Conservation (phyloP, 2,797 vertebrate species). For the Melanotaenia pygmaea region DNA sequence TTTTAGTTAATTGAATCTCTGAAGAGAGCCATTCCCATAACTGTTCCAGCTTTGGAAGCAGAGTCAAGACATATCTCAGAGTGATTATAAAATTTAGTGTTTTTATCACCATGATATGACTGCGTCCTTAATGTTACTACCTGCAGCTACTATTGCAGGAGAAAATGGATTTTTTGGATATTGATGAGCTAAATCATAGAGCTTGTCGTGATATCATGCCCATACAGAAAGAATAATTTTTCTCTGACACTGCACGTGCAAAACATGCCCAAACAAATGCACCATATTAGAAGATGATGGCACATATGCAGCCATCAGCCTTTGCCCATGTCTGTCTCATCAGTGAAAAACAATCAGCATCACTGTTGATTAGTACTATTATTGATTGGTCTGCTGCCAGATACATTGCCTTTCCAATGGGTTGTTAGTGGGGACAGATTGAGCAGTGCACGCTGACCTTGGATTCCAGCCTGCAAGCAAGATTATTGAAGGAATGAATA, state of each 20-base stretch:
- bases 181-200: slow-evolving; percentile 36
- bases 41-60: slow-evolving; percentile 54
- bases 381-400: slow-evolving; percentile 82
- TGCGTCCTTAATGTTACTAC: slow-evolving; percentile 21
- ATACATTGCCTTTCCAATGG: slow-evolving; percentile 69
- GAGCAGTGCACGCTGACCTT: slow-evolving; percentile 73
- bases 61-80: slow-evolving; percentile 34
- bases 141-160: slow-evolving; percentile 27
- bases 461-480: slow-evolving; percentile 45
- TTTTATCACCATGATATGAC: slow-evolving; percentile 44
- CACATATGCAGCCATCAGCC: slow-evolving; percentile 45
- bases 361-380: slow-evolving; percentile 78
- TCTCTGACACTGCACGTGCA: neutral
- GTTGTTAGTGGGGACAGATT: slow-evolving; percentile 70
- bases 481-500: slow-evolving; percentile 41
- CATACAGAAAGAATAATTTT: slow-evolving; percentile 18
- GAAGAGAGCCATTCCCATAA: slow-evolving; percentile 68
- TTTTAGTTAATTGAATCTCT: slow-evolving; percentile 82
- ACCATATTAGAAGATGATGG: slow-evolving; percentile 40
- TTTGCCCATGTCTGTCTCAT: slow-evolving; percentile 61
- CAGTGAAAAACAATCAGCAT: slow-evolving; percentile 78
- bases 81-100: slow-evolving; percentile 59
- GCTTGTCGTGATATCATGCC: slow-evolving; percentile 55
- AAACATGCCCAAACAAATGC: slow-evolving; percentile 2
- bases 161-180: slow-evolving; percentile 49